A percentile compares a stretch with the other conserved stretches of the same genome.
Evolutionary conservation across 2,888 invertebrate species (phyloP).

Genomic region (Diaprepes abbreviatus): DNA sequence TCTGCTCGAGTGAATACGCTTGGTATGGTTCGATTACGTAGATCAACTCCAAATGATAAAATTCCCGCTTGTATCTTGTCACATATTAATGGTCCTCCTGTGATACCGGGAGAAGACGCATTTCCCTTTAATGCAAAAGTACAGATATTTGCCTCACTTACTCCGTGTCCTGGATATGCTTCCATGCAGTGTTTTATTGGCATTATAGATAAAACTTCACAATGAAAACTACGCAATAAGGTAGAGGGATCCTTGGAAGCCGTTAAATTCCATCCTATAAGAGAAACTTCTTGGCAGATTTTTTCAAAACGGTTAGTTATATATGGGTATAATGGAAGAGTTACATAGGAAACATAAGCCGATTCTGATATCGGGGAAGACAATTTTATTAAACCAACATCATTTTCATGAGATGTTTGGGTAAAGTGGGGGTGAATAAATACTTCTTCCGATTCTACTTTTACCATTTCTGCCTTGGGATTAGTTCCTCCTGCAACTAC

Average conservation of each 20-base stretch:
- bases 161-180: not conserved
- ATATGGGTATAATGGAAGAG: not conserved
- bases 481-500: not conserved
- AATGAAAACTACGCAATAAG: conserved; percentile 1
- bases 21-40: conserved; percentile 15
- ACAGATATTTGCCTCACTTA: not conserved
- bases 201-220: conserved; percentile 10
- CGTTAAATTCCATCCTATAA: conserved; percentile 27
- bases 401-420: not conserved
- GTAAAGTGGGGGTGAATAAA: not conserved
- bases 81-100: conserved; percentile 34
- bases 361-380: not conserved
- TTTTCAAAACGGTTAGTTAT: not conserved
- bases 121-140: conserved; percentile 22
- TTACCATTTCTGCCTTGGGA: not conserved
- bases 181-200: not conserved
- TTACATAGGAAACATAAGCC: not conserved
- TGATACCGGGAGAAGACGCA: conserved; percentile 23
- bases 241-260: not conserved
- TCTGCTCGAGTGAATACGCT: conserved; percentile 23
- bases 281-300: conserved; percentile 3
- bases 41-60: conserved; percentile 24
- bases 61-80: conserved; percentile 27
- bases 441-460: not conserved
- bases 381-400: conserved; percentile 15